Base-by-base conservation (phyloP, 2,113 vertebrate species). In the Tyto alba region DNA sequence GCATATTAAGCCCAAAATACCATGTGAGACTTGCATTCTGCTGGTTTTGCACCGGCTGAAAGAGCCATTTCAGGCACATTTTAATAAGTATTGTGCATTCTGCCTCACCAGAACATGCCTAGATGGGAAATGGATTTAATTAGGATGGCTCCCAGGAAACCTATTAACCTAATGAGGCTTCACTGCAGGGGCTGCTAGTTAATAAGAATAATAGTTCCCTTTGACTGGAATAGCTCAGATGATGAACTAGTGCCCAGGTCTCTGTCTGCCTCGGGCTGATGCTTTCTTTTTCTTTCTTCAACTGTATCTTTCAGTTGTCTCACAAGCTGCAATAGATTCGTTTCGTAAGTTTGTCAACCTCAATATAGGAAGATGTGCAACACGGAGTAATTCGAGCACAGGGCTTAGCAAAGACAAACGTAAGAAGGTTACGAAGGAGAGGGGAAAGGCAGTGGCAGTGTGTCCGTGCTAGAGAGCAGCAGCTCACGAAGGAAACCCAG, bases 111-210 rank as follows among this genome's bases (percentile, higher is more conserved):
- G 91, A 84, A 82, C 43, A 8, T 27, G 72, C 85, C 92, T 91
- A 29, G 90, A 92, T 92, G 92, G 90, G 92, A 97, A 97, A 96
- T 92, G 88, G 71, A 72, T 95, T 97, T 97, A 96, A 97, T 97
- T 98, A 97, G 93, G 82, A 86, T 91, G 90, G 96, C 96, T 98
- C 98, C 96, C 98, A 97, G 97, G 97, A 89, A 98, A 95, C 96
- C 96, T 95, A 96, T 98, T 98, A 97, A 92, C 80, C 93, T 98
- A 98, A 98, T 98, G 96, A 98, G 81, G 88, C 96, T 96, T 96
- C 97, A 88, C 60, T 2, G 95, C 41, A 25, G 96, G 89, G 95
- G 78, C 93, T 97, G 90, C 97, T 97, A 66, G 96, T 98, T 98
- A 97, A 97, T 96, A 96, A 92, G 95, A 96, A 97, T 87, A 93